These are phyloP conservation scores for Epinephelus lanceolatus DNA, from an alignment of 2,113 vertebrate species.

Conservation along the genomic window DNA sequence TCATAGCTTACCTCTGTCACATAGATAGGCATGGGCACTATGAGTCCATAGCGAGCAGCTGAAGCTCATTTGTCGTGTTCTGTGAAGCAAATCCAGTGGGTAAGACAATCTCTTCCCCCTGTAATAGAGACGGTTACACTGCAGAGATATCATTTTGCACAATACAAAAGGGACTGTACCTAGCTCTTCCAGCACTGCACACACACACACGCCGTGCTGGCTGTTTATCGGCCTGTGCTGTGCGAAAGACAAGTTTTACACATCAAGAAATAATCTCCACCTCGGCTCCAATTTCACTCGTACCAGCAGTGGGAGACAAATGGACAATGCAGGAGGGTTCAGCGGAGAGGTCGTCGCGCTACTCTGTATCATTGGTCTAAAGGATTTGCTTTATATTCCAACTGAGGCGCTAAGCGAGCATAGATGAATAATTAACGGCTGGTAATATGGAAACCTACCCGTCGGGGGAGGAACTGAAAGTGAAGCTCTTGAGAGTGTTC, in stretches of 20 bases:
- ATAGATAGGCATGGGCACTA: conserved; percentile 8
- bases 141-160: conserved; percentile 86
- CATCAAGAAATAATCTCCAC: conserved; percentile 75
- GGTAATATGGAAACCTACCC: conserved; percentile 82
- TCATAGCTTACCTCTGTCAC: conserved; percentile 8
- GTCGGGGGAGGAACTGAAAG: conserved; percentile 74
- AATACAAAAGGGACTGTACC: conserved; percentile 81
- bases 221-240: conserved; percentile 52
- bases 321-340: conserved; percentile 72
- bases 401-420: conserved; percentile 61
- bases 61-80: conserved; percentile 77
- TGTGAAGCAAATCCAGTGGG: conserved; percentile 79
- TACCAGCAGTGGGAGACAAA: conserved; percentile 65
- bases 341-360: conserved; percentile 65
- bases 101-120: conserved; percentile 83
- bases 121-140: conserved; percentile 82
- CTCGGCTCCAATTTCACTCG: conserved; percentile 67
- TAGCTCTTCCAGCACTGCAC: conserved; percentile 67
- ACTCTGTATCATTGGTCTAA: conserved; percentile 67
- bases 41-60: conserved; percentile 46
- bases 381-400: conserved; percentile 81
- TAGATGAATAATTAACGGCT: conserved; percentile 80
- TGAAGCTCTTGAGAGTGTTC: conserved; percentile 68
- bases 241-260: conserved; percentile 69
- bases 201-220: conserved; percentile 46